These are phyloP conservation scores for Vulpes ferrilata DNA, from an alignment of 2,113 vertebrate genomes.

Conservation along the genomic window DNA sequence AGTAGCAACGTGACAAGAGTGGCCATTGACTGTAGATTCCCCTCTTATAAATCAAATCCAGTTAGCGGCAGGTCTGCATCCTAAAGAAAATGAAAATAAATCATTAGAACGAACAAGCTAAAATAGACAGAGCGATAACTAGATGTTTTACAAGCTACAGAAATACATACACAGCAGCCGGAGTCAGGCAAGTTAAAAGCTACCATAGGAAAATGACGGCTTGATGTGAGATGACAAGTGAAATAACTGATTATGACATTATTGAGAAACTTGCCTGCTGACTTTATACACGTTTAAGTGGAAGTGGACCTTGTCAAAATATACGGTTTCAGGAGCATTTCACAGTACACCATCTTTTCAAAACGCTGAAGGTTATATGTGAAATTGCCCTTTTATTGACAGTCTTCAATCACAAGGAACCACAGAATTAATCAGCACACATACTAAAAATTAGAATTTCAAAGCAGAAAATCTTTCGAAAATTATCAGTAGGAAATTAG, in stretches of 20 bases:
- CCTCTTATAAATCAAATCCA: constrained; percentile 92
- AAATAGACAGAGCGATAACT: constrained; percentile 86
- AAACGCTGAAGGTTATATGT: background rate
- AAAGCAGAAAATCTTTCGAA: background rate
- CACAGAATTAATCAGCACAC: background rate
- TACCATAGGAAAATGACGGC: constrained; percentile 77
- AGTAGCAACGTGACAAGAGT: constrained; percentile 84
- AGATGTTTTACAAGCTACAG: constrained; percentile 84
- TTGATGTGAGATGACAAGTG: constrained; percentile 76
- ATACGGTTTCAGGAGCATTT: constrained; percentile 30
- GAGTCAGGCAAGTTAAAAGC: constrained; percentile 80
- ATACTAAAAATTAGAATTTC: constrained; percentile 34
- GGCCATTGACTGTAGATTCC: constrained; percentile 89
- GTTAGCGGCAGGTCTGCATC: constrained; percentile 90
- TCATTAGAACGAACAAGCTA: constrained; percentile 89
- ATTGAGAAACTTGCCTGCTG: constrained; percentile 76
- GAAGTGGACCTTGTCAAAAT: constrained; percentile 67
- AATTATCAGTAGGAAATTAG: background rate
- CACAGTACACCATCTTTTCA: background rate
- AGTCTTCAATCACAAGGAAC: constrained; percentile 25
- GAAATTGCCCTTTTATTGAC: constrained; percentile 34
- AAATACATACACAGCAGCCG: constrained; percentile 83
- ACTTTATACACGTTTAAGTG: constrained; percentile 67
- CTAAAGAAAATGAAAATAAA: constrained; percentile 93
- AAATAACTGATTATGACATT: constrained; percentile 78